Evolutionary conservation across 2,113 vertebrate genomes (phyloP).

Genomic region (Spheniscus mendiculus): DNA sequence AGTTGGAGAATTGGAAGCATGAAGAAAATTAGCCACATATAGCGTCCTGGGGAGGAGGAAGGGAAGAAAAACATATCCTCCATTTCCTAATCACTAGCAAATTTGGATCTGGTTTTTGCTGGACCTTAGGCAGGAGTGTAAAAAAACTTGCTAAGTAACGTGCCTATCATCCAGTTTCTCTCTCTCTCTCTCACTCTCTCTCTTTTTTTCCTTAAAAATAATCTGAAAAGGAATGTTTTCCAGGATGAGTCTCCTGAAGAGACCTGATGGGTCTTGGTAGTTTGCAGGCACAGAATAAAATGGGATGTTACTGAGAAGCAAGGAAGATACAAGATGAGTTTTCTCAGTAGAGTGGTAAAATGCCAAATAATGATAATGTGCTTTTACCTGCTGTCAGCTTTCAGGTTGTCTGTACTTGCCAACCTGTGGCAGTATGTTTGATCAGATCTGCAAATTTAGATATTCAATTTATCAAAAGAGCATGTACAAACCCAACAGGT

Average conservation of each 20-base stretch:
- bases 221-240: background rate
- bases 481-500: background rate
- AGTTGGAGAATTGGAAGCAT: background rate
- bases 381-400: background rate
- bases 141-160: background rate
- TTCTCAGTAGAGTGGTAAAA: background rate
- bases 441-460: background rate
- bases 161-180: background rate
- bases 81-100: background rate
- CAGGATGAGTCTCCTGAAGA: background rate
- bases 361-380: background rate
- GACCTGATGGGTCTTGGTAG: background rate
- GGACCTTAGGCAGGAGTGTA: background rate
- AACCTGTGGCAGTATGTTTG: background rate
- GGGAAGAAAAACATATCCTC: background rate
- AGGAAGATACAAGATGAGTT: background rate
- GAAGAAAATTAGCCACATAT: background rate
- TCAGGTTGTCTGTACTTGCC: background rate
- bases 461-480: background rate
- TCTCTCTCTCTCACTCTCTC: too few species aligned
- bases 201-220: background rate
- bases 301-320: background rate
- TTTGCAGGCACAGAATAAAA: background rate
- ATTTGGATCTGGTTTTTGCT: background rate
- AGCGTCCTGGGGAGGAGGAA: background rate